Evolutionary conservation across 2,888 invertebrate species (phyloP), one percentile per base, ranked within the genome.

Genomic region (Habroteleia sp.): DNA sequence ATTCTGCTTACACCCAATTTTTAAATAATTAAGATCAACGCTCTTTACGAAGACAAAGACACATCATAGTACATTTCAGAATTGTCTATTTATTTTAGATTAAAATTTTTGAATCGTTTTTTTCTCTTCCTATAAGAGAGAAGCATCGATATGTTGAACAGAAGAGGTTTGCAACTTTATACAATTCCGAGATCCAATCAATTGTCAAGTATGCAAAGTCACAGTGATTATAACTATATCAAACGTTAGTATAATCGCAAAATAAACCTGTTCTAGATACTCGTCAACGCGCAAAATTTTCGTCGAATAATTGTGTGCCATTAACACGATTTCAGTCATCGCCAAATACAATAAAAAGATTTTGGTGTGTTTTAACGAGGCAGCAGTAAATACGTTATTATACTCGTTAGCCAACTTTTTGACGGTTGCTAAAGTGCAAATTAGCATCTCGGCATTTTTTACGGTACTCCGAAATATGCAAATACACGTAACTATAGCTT

Each of bases 341-440:
- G 68, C 17, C 5, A 6, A 20, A 16, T n/a, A 29, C 29, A 62
- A 62, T 56, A 68, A 62, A 66, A 66, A 39, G 27, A 23, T n/a
- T 20, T 37, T 37, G 31, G 50, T 25, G 58, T 58, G 66, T 31
- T 56, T 68, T 74, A 74, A 74, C 74, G 31, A 69, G 74, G 29
- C 69, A 44, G 54, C 48, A 31, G 63, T 63, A 65, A 74, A 65
- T 69, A 69, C 69, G 58, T 69, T 74, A 74, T 65, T 69, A 74
- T 60, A 52, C 56, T 60, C 48, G 74, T 74, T 63, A 62, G 56
- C 68, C 56, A 69, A 68, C 68, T 50, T 68, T 68, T 58, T 69
- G 63, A 68, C 74, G 63, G 56, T 63, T 54, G 58, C 63, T 56
- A 63, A 74, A 63, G 74, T 74, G 74, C 74, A 69, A 74, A 69